These are phyloP conservation scores for Drosophila stalkeri DNA, from an alignment of 2,888 invertebrate species.

Conservation along the genomic window DNA sequence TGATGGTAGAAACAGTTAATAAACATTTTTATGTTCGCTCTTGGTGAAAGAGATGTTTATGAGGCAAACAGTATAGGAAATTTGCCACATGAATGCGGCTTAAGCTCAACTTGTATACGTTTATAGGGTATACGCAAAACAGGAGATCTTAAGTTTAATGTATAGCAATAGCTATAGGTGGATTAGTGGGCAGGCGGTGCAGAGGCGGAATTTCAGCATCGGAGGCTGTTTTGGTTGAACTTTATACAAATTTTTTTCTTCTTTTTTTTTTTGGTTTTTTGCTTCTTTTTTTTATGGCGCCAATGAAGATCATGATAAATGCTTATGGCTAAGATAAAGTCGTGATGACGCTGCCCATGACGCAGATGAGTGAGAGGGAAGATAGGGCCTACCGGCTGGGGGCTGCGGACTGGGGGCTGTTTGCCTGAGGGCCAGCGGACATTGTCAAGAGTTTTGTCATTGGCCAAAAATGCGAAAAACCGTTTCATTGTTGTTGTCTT, in stretches of 20 bases:
- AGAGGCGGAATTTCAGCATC: slow-evolving; percentile 16
- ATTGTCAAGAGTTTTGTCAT: slow-evolving; percentile 70
- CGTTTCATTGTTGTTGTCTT: slow-evolving; percentile 12
- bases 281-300: slow-evolving; percentile 34
- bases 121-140: slow-evolving; percentile 33
- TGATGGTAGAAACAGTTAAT: too few relatives aligned
- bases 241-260: not conserved
- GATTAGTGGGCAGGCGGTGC: slow-evolving; percentile 23
- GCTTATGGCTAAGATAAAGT: slow-evolving; percentile 30
- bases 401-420: not conserved
- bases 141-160: slow-evolving; percentile 13
- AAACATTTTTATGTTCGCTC: too few relatives aligned
- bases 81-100: too few relatives aligned
- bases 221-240: slow-evolving; percentile 9
- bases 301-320: slow-evolving; percentile 62
- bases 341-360: slow-evolving; percentile 56
- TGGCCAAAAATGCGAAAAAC: slow-evolving; percentile 53
- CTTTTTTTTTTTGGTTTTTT: not conserved
- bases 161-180: slow-evolving; percentile 11
- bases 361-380: slow-evolving; percentile 20
- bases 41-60: too few relatives aligned
- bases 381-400: not conserved
- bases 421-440: slow-evolving; percentile 28
- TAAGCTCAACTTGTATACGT: too few relatives aligned
- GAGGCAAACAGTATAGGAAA: too few relatives aligned